Evolutionary conservation across 37 sponge, comb jelly and placozoan species (phyloP), one percentile per base, ranked within the genome.

Genomic region (Eunapius fragilis): DNA sequence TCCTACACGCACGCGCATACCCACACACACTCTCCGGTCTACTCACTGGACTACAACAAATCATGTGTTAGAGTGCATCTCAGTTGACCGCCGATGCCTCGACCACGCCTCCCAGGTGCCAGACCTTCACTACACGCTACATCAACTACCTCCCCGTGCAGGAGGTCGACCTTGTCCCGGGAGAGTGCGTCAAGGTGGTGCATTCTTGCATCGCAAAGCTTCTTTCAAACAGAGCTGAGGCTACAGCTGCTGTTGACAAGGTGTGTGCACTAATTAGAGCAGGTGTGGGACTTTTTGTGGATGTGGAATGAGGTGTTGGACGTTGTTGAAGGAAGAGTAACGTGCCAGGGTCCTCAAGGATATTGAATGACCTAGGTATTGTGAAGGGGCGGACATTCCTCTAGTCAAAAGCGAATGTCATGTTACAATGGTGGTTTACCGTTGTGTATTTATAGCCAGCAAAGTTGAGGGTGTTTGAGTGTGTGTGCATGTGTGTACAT

Each of bases 181-280:
- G 92, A 9, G 69, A 88, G 77, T 84, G 88, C 70, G 92, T 92
- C 24, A 79, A 92, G 33, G 92, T 85, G n/a, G 92, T 92, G 1
- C 89, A 84, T 30, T 22, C 80, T 24, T 80, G 88, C 70, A 84
- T 91, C 47, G 30, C 35, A 30, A 80, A 72, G 36, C 77, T 86
- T 22, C 33, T 81, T 4, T 30, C 82, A 31, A 32, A 34, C 4
- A 83, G 31, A 70, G 74, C 31, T 2, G 84, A 84, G 50, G 49
- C 27, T 24, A 28, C 12, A 0, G 24, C 75, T 22, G 34, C 30
- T 23, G 3, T 27, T 58, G 76, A 48, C 19, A 75, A 75, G 76
- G 85, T n/a, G n/a, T n/a, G n/a, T n/a, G n/a, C n/a, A n/a, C n/a
- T n/a, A n/a, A n/a, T n/a, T n/a, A n/a, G n/a, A n/a, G n/a, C n/a